Evolutionary conservation across 2,888 invertebrate species (phyloP), one percentile per base, ranked within the genome.

Genomic region (Mesochorus sp.): DNA sequence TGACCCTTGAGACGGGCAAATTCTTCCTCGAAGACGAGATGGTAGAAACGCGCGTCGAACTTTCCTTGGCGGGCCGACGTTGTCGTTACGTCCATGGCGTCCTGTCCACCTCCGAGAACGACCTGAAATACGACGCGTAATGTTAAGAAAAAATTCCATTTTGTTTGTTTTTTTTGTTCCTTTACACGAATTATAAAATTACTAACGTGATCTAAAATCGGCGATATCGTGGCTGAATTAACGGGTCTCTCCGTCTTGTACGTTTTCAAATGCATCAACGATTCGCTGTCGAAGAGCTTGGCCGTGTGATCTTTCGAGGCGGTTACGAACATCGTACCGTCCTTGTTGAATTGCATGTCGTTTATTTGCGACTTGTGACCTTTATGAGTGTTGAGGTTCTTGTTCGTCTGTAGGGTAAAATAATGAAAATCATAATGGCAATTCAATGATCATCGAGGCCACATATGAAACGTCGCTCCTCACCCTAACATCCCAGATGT

Each of bases 61-160:
- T 99, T 99, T 64, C 99, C 99, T 79, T 97, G 95, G 84, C 97
- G 94, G 0, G 98, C 95, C 0, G 97, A 97, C 0, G 98, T 99
- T 0, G 97, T 98, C 49, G 98, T 98, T 75, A 99, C 99, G 88
- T 98, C 98, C 97, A 99, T 99, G 72, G 99, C 99, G 91, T 99
- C 99, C 92, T 99, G 99, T 86, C 99, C 99, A 91, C 99, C 99
- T 76, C 99, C 99, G 49, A 99, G 93, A 1, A 98, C 97, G 3
- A 99, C 94, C 94, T 94, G 82, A 0, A 85, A 85, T n/a, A n/a
- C 12, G 49, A 21, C 0, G 6, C 0, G 8, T 17, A 21, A 59
- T 31, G 14, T 34, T 42, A 31, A 66, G 8, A 24, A 55, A 49
- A 49, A 28, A 37, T n/a, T n/a, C n/a, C n/a, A n/a, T n/a, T n/a